Base-by-base conservation (phyloP, 2,797 vertebrate genomes). In the Ctenopoma multispine region DNA sequence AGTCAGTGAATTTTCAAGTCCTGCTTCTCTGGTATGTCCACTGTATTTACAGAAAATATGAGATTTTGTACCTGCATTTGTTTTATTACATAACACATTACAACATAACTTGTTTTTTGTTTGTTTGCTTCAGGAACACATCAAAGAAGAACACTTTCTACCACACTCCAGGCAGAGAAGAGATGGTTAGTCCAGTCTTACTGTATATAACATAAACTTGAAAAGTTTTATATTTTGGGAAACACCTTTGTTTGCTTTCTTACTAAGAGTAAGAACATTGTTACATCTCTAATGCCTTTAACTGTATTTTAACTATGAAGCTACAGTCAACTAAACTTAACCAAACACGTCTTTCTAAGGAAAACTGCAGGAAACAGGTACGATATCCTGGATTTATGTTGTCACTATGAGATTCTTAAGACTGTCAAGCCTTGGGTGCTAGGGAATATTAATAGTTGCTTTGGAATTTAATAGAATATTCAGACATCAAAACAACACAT, bases 131-230 rank as follows among this genome's bases (percentile, higher is more conserved):
- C 15, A 92, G 89, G 80, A 41, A 15, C 29, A 40, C 27, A 3
- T 31, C 29, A 43, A 67, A 15, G 79, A 85, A 24, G 69, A 84
- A 58, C 20, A 49, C 4, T 7, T 48, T 34, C n/a, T 69, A 40
- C 43, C 56, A 64, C 84, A 84, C 21, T 21, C 24, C 31, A 83
- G 88, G 41, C 61, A 77, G 1, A 88, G 63, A 79, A 83, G 89
- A 41, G 65, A 56, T 21, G 81, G 91, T 91, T 9, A 56, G 87
- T 88, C 10, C 23, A 4, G 40, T 4, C 15, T 15, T 41, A 41
- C 20, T 46, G 13, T 9, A 60, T 21, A 55, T 21, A 1, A 29
- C 15, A 24, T 40, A 4, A 40, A 60, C 6, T 46, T 20, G 5
- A 56, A 43, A 0, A 23, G 24, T 20, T 29, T 31, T 3, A 47